Base-by-base conservation (phyloP, 2,797 vertebrate genomes). In the Sebastes cheni region DNA sequence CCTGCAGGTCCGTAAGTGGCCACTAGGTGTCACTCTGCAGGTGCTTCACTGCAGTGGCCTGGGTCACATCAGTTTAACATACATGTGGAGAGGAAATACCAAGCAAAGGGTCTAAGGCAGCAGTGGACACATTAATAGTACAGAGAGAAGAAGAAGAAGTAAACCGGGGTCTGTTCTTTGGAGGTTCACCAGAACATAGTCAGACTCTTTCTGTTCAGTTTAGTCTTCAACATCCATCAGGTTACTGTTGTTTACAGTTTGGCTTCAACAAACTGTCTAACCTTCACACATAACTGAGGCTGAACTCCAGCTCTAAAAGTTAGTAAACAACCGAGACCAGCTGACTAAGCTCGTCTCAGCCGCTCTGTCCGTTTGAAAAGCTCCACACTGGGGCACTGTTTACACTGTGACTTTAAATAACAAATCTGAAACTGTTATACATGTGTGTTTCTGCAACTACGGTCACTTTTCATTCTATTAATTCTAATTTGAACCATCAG, bases 11-110 rank as follows among this genome's bases (percentile, higher is more conserved):
- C 72, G 66, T 52, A 20, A 52, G 20, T 65, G 52, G 67, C 90
- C 94, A 92, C 94, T 83, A 93, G 93, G 80, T 80, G 95, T 77
- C 86, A 82, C 67, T 80, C 77, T 85, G 54, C 62, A 77, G 46
- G 70, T 60, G 55, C 58, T 58, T 74, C 36, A 61, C 22, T 61
- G 27, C 32, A 73, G 52, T 39, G 11, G 22, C 50, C 82, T 42
- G 34, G 72, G 72, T 88, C 76, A 86, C 74, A 86, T 75, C 20
- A 77, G 71, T 81, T 87, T 18, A 88, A 79, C 68, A 80, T 56
- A 59, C 23, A 66, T 54, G 73, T 67, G 67, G 27, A 71, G 14
- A 86, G 84, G 72, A 90, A 91, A 92, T 74, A 75, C 79, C 74
- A 86, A 78, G 72, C 72, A 70, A 72, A 67, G 7, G 20, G 50